A percentile compares a stretch with the other conserved stretches of the same genome.
These are phyloP conservation scores for Agapostemon virescens DNA, from an alignment of 2,888 invertebrate species.

Conservation along the genomic window DNA sequence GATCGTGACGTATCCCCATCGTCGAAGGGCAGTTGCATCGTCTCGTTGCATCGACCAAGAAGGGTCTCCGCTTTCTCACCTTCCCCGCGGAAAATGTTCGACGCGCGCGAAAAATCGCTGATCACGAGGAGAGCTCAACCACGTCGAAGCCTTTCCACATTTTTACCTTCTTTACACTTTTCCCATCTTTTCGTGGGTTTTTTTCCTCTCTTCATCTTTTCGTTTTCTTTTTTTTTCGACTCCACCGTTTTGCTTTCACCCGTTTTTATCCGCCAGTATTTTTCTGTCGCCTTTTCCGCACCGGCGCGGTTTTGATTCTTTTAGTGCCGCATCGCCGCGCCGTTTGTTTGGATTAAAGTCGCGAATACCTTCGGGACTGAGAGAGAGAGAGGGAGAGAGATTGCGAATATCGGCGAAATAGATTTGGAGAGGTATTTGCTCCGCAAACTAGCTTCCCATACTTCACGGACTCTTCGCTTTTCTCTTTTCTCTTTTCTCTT, in stretches of 20 bases:
- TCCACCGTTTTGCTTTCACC: too few relatives aligned
- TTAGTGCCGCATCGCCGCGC: neutral
- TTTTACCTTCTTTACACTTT: too few relatives aligned
- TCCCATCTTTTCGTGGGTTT: too few relatives aligned
- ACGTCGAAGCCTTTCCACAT: neutral
- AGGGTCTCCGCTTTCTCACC: slow-evolving; percentile 23
- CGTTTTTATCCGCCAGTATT: too few relatives aligned
- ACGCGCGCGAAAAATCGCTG: neutral
- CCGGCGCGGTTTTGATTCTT: too few relatives aligned
- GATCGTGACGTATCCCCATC: slow-evolving; percentile 58
- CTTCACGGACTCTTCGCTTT: neutral
- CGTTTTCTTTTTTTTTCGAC: too few relatives aligned
- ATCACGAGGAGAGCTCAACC: neutral
- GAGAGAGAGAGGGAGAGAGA: neutral
- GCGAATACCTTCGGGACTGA: neutral
- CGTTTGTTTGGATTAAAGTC: neutral
- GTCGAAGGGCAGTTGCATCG: slow-evolving; percentile 39
- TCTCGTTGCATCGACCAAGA: slow-evolving; percentile 38
- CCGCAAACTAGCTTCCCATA: slow-evolving; percentile 13
- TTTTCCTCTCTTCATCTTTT: too few relatives aligned
- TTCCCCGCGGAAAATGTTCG: slow-evolving; percentile 8
- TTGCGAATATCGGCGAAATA: slow-evolving; percentile 12
- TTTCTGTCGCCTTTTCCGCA: too few relatives aligned
- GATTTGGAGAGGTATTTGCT: slow-evolving; percentile 15
- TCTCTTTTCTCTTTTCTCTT: neutral